Evolutionary conservation across 2,888 invertebrate species (phyloP), one percentile per base, ranked within the genome.

Genomic region (Exocentrus adspersus): DNA sequence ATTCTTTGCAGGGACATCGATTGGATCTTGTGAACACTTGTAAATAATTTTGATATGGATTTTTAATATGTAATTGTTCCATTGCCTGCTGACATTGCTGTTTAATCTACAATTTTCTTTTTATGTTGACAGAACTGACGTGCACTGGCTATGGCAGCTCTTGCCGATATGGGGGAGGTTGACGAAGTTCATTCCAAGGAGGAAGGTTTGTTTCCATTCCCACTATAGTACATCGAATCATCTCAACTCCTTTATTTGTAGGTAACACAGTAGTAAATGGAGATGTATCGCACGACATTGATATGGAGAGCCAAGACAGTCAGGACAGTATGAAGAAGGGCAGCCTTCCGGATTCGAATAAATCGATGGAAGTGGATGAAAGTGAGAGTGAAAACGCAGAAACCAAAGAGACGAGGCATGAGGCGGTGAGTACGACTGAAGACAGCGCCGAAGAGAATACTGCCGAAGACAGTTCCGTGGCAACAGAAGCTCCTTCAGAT

Each of bases 111-210:
- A 16, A 14, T 17, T 30, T 32, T 30, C 2, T 56, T 43, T 45
- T 67, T 63, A 64, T 70, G 69, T 62, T 73, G 64, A 59, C 68
- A 77, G 76, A 65, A 73, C 62, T 68, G 69, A 70, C 59, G 43
- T 46, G 16, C 43, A 48, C 70, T 70, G 77, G 80, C 74, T 80
- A 83, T 83, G 83, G 83, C 81, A 81, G 78, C 79, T 77, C 74
- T 74, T 65, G 77, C 77, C 66, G 79, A 80, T 72, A 83, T 83
- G 83, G 82, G 83, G 58, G 83, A 82, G 73, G 79, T 83, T 51
- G 81, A 82, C 67, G 82, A 83, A 71, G 75, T 81, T 56, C 80
- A 80, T 73, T 79, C 80, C 16, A 82, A 81, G 69, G 82, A 82
- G 65, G 82, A 81, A 70, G 77, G 76, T 72, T 74, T 62, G 65